Conservation (phyloP, 2,797 vertebrate species). For the Mareca strepera region DNA sequence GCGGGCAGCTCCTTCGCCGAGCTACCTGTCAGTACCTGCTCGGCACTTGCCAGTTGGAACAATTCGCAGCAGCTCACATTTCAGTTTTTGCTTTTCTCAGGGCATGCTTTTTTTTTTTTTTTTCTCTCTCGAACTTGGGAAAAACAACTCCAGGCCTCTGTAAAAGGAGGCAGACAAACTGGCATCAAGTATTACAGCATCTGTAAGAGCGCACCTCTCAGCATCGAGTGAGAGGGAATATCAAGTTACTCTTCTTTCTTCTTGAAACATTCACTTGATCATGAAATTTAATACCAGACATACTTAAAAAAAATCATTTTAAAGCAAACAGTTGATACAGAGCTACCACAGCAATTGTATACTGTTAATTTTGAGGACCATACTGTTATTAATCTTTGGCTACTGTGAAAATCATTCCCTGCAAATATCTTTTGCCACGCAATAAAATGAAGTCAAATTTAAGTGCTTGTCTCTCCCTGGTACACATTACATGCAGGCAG, state of each 20-base stretch:
- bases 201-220: neutral
- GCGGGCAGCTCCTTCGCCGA: neutral
- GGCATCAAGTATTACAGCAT: neutral
- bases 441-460: neutral
- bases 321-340: neutral
- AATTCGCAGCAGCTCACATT: neutral
- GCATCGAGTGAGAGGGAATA: neutral
- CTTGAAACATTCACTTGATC: neutral
- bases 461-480: slow-evolving; percentile 1
- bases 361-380: neutral
- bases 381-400: neutral
- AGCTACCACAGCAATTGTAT: neutral
- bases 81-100: neutral
- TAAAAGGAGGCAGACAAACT: neutral
- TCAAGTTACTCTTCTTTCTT: neutral
- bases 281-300: neutral
- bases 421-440: neutral
- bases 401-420: neutral
- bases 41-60: neutral
- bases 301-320: neutral
- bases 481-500: neutral
- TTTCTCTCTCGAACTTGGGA: neutral
- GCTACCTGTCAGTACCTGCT: slow-evolving; percentile 22
- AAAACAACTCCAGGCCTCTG: neutral
- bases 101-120: neutral